Conservation (phyloP, 2,113 vertebrate species). For the Anguilla japonica region DNA sequence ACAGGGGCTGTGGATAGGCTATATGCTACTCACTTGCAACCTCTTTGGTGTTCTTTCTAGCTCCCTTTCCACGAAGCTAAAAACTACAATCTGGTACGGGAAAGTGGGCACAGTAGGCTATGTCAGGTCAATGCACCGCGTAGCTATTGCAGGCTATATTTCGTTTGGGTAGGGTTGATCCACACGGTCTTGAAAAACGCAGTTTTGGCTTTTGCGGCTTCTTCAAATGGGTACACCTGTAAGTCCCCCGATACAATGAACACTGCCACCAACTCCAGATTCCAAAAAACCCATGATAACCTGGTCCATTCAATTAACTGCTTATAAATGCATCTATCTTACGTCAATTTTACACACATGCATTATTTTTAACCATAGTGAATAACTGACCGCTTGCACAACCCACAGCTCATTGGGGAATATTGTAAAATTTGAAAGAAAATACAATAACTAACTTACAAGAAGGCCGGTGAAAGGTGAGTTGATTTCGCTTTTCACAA, state of each 20-base stretch:
- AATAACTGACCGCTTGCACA: background rate
- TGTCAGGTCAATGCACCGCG: background rate
- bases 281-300: background rate
- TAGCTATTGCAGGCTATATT: background rate
- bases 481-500: background rate
- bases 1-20: background rate
- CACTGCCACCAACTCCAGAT: slow-evolving; percentile 2
- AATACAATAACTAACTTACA: background rate
- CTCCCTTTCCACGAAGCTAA: background rate
- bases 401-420: background rate
- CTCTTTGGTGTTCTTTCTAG: background rate
- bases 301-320: background rate
- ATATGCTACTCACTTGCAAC: slow-evolving; percentile 14
- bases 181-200: background rate
- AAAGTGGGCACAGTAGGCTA: background rate
- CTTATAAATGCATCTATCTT: background rate
- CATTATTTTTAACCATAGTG: background rate
- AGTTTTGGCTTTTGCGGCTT: background rate
- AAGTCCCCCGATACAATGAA: background rate
- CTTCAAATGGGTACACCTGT: slow-evolving; percentile 8
- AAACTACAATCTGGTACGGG: background rate
- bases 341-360: background rate
- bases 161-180: background rate
- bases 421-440: background rate
- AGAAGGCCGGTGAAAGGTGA: background rate